phyloP scores from a whole-genome alignment of 2,797 vertebrate genomes.

The Sebastiscus tertius region DNA sequence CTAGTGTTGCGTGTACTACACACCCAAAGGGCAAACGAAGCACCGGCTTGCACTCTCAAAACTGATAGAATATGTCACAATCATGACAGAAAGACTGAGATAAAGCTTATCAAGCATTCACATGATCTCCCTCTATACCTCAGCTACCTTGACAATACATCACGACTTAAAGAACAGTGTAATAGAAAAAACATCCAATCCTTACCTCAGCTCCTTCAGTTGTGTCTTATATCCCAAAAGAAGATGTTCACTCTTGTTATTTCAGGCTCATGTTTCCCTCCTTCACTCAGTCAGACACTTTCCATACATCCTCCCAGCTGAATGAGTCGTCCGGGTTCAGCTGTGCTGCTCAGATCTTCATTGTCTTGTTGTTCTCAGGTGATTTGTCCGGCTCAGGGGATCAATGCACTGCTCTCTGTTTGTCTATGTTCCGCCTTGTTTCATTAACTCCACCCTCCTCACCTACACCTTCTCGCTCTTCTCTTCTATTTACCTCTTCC shows the following conservation, averaged over 20 bases:
- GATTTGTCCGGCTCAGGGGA: conserved; percentile 59
- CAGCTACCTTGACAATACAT: not conserved
- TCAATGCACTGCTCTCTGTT: conserved; percentile 61
- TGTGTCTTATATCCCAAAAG: conserved; percentile 6
- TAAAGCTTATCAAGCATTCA: not conserved
- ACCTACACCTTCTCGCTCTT: conserved; percentile 32
- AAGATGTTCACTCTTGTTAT: conserved; percentile 14
- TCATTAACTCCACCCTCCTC: conserved; percentile 74
- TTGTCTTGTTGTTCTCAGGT: conserved; percentile 49
- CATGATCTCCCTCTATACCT: not conserved
- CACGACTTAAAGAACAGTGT: not conserved
- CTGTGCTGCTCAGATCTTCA: conserved; percentile 45
- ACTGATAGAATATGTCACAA: not conserved
- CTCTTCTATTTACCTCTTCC: conserved; percentile 15
- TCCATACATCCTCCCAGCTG: conserved; percentile 32
- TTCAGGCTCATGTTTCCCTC: conserved; percentile 18
- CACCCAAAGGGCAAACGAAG: conserved; percentile 33
- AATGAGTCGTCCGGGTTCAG: conserved; percentile 16
- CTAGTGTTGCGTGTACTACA: not conserved
- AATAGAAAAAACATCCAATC: not conserved
- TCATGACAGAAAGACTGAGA: not conserved
- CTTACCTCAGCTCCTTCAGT: conserved; percentile 51
- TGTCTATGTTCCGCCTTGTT: conserved; percentile 66
- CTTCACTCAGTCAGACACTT: conserved; percentile 3
- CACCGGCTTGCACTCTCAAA: not conserved